Percentiles rank a stretch among this genome's conserved stretches.
Evolutionary conservation across 2,888 invertebrate genomes (phyloP).

Genomic region (Rhagium mordax): DNA sequence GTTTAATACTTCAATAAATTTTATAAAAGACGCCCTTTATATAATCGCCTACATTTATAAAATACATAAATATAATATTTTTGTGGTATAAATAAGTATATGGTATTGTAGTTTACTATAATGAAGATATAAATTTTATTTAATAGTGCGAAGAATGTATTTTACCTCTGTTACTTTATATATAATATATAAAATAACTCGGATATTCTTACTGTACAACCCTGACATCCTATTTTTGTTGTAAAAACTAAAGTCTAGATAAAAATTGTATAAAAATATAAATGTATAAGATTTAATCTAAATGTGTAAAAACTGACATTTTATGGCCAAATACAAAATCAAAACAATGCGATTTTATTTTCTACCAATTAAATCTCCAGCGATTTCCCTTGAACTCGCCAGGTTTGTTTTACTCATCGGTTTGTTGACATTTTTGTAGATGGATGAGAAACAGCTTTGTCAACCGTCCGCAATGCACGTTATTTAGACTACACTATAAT

Average conservation of each 20-base stretch:
- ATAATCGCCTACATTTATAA: conserved; percentile 26
- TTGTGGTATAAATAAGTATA: conserved; percentile 11
- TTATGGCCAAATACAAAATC: conserved; percentile 2
- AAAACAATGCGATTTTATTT: background rate
- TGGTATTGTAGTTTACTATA: conserved; percentile 2
- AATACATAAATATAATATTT: conserved; percentile 13
- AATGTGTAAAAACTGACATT: conserved; percentile 19
- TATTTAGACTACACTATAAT: too few species aligned
- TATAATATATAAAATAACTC: conserved; percentile 8
- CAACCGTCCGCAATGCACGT: too few species aligned
- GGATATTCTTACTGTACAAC: background rate
- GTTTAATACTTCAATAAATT: conserved; percentile 14
- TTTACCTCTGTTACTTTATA: conserved; percentile 21
- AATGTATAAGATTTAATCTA: conserved; percentile 17
- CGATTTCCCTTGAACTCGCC: background rate
- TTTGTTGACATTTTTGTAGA: background rate
- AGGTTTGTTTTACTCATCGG: background rate
- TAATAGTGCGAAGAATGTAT: conserved; percentile 22
- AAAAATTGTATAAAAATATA: conserved; percentile 25
- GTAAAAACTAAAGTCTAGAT: conserved; percentile 23
- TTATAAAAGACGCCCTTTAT: conserved; percentile 14
- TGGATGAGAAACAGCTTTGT: too few species aligned
- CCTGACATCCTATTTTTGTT: conserved; percentile 26
- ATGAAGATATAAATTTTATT: conserved; percentile 9
- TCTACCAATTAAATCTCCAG: background rate